These are phyloP conservation scores for Montipora capitata DNA, from an alignment of 92 coral and sea anemone species.

Conservation along the genomic window DNA sequence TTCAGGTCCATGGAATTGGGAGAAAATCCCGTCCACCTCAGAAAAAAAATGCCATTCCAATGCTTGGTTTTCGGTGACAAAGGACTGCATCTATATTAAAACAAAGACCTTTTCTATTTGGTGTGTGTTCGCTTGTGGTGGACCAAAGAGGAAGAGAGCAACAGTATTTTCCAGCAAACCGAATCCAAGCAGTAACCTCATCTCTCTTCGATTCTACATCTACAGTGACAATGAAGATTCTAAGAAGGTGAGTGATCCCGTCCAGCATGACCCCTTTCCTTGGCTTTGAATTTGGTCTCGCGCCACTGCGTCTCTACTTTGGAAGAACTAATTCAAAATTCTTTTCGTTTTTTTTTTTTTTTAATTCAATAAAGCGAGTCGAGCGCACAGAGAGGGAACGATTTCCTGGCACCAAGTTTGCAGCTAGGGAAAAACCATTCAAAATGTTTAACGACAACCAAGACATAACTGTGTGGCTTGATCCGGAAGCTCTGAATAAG, in stretches of 20 bases:
- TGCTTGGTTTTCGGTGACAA: conserved; percentile 41
- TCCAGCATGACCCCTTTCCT: too few relatives aligned
- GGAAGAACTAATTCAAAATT: background rate
- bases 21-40: conserved; percentile 26
- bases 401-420: background rate
- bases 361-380: conserved; percentile 1
- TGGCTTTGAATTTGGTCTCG: too few relatives aligned
- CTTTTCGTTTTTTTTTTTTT: too few relatives aligned
- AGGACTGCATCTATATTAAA: conserved; percentile 32
- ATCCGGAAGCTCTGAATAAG: background rate
- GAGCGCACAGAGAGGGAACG: background rate
- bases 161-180: conserved; percentile 42
- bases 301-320: too few relatives aligned
- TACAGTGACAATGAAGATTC: conserved; percentile 55
- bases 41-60: conserved; percentile 39
- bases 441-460: conserved; percentile 30
- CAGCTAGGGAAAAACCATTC: conserved; percentile 30
- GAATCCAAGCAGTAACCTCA: background rate
- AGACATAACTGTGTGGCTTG: conserved; percentile 16
- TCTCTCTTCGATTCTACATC: conserved; percentile 27
- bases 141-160: conserved; percentile 49
- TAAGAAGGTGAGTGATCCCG: conserved; percentile 9
- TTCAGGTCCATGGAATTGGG: conserved; percentile 24
- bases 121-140: conserved; percentile 50
- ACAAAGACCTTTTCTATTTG: conserved; percentile 50